Evolutionary conservation across 1,140 invertebrate genomes (phyloP), one percentile per base, ranked within the genome.

Genomic region (Drosophila punjabiensis): DNA sequence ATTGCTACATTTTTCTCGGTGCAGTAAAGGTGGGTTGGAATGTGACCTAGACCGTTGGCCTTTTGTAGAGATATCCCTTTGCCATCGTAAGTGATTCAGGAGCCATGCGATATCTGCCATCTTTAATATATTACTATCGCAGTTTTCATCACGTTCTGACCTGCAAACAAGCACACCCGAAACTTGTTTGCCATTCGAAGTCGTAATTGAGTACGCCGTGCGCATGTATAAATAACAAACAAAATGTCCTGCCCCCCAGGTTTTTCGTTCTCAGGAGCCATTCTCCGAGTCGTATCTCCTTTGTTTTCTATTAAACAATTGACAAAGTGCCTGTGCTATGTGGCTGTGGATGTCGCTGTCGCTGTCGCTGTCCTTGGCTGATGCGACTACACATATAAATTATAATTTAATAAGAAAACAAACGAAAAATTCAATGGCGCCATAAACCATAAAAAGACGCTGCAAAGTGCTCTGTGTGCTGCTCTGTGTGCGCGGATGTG

Each of bases 321-420:
- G 85, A 85, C 82, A 83, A 79, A 69, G 71, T 77, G 67, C 60
- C 59, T 67, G 64, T n/a, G 53, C 53, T 20, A 41, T 37, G 56
- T 71, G 24, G 24, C 24, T 24, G 24, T 24, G 24, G 24, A 1
- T 24, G 55, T 14, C 13, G 18, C 18, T 47, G 43, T 45, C 43
- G 55, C 20, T 39, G 79, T 66, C 52, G 32, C 48, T 66, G 61
- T 66, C 64, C 56, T 35, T 61, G 61, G 50, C 66, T 67, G 69
- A 55, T 83, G 81, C 81, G 78, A 78, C 81, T 82, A 60, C 79
- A 85, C 76, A 90, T 82, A 90, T 90, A 90, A 90, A 90, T 90
- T 90, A 90, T 90, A 82, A 90, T 90, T 90, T 90, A 90, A 90
- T 90, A 90, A 90, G 86, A 90, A 90, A 90, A 77, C 86, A 86